These are phyloP conservation scores for Centroberyx gerrardi DNA, from an alignment of 2,797 vertebrate species.

Conservation along the genomic window DNA sequence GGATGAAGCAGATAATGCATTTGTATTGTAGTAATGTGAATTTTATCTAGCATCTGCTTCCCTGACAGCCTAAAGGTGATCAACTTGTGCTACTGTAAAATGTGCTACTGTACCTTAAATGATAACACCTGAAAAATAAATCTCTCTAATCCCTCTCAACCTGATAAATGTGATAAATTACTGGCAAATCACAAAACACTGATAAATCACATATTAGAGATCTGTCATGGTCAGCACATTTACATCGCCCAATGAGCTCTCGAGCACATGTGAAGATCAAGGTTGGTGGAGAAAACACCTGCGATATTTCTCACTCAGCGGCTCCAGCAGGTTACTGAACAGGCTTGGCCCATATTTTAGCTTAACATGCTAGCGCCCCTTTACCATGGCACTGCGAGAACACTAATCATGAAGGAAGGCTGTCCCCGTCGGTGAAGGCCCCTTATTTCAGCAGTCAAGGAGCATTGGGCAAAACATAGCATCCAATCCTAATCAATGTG, in stretches of 20 bases:
- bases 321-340: constrained; percentile 28
- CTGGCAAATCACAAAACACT: constrained; percentile 13
- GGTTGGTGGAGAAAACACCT: constrained; percentile 29
- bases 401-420: constrained; percentile 58
- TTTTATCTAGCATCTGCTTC: neutral
- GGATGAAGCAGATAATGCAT: constrained; percentile 16
- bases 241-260: constrained; percentile 17
- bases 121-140: constrained; percentile 10
- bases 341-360: constrained; percentile 42
- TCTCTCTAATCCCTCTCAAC: neutral
- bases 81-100: neutral
- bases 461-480: constrained; percentile 38
- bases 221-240: constrained; percentile 23
- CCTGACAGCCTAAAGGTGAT: constrained; percentile 18
- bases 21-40: neutral
- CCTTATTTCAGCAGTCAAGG: constrained; percentile 41
- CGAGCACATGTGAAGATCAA: constrained; percentile 19
- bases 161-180: constrained; percentile 20
- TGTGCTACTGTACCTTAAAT: neutral
- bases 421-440: constrained; percentile 34
- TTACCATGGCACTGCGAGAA: constrained; percentile 39
- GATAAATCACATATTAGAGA: constrained; percentile 39
- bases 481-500: constrained; percentile 62
- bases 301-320: constrained; percentile 46
- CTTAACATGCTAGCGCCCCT: constrained; percentile 31